A percentile compares a stretch with the other conserved stretches of the same genome.
phyloP scores from a whole-genome alignment of 2,888 invertebrate genomes.

The Meiosimyza platycephala region DNA sequence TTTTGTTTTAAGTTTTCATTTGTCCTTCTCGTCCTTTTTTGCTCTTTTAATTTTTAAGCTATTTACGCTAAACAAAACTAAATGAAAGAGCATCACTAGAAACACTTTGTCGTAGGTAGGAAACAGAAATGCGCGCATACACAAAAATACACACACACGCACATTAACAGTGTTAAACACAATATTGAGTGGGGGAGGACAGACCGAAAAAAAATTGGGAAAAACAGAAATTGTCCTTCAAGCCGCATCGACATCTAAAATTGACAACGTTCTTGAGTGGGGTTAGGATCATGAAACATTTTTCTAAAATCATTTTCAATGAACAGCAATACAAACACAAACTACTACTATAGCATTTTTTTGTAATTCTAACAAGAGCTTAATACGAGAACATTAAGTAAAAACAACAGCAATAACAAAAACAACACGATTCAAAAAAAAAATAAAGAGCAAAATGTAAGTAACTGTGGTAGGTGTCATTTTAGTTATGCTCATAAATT shows the following conservation, averaged over 20 bases:
- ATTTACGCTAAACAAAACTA: background rate
- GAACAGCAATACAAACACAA: too few species aligned
- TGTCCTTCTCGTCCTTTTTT: background rate
- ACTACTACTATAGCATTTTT: too few species aligned
- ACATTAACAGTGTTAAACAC: too few species aligned
- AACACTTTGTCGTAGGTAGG: conserved; percentile 25
- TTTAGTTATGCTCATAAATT: too few species aligned
- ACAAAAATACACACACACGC: background rate
- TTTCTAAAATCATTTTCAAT: too few species aligned
- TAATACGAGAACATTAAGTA: too few species aligned
- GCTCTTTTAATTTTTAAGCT: background rate
- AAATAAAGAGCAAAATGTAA: too few species aligned
- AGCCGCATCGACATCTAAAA: conserved; percentile 7
- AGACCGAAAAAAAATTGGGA: background rate
- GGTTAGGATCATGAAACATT: conserved; percentile 3
- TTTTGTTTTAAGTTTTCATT: background rate
- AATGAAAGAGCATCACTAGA: conserved; percentile 2
- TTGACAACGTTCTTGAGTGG: conserved; percentile 6
- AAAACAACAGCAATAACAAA: too few species aligned
- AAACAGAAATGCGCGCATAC: background rate
- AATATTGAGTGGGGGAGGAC: too few species aligned
- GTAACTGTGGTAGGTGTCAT: too few species aligned
- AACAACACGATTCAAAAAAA: too few species aligned
- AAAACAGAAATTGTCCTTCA: conserved; percentile 4
- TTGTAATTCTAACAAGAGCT: too few species aligned